These are phyloP conservation scores for Tenualosa ilisha DNA, from an alignment of 2,797 vertebrate species.

Conservation along the genomic window DNA sequence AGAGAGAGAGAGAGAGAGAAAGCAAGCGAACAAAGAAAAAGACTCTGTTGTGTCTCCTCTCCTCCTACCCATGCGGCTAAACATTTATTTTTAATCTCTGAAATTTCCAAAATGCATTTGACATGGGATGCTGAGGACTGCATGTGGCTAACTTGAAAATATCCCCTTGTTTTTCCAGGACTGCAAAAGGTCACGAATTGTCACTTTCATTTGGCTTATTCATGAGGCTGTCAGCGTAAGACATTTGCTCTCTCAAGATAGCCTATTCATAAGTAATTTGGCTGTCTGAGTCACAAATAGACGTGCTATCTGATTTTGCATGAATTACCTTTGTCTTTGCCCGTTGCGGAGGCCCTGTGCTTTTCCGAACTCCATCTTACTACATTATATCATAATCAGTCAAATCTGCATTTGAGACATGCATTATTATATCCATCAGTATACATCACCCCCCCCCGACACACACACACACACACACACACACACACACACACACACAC, in stretches of 20 bases:
- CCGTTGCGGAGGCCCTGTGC: constrained; percentile 28
- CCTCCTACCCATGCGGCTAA: neutral
- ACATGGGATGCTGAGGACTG: constrained; percentile 30
- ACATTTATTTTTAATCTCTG: constrained; percentile 1
- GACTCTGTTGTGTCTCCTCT: neutral
- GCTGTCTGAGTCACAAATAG: constrained; percentile 44
- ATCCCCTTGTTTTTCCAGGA: constrained; percentile 34
- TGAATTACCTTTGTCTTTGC: constrained; percentile 41
- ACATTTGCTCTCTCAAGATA: constrained; percentile 47
- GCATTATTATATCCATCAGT: constrained; percentile 38
- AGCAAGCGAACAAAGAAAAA: neutral
- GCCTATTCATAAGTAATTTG: constrained; percentile 55
- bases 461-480: too few species aligned
- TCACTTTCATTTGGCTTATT: constrained; percentile 50
- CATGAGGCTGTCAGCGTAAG: constrained; percentile 48
- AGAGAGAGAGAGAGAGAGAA: neutral
- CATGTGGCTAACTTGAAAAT: constrained; percentile 28
- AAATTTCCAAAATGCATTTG: constrained; percentile 37
- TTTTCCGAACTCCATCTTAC: constrained; percentile 36
- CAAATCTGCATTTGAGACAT: constrained; percentile 40
- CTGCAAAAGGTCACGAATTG: constrained; percentile 51
- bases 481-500: too few species aligned
- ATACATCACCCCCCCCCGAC: neutral
- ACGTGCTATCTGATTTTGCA: constrained; percentile 48
- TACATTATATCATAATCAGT: constrained; percentile 39